Base-by-base conservation (phyloP, 2,888 invertebrate species). In the Pseudococcus longispinus region DNA sequence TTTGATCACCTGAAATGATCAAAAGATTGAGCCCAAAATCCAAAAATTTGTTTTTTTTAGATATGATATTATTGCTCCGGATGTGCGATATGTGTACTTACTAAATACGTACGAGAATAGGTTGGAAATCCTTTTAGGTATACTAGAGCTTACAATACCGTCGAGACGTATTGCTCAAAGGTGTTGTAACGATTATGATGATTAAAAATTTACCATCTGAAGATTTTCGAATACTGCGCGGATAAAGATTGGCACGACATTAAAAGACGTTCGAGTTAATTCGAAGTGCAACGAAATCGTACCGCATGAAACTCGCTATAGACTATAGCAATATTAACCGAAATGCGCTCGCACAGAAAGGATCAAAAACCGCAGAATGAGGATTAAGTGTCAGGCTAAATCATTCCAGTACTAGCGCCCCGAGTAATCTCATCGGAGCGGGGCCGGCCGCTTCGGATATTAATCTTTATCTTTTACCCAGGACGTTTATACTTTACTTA, bases 351-450 rank as follows among this genome's bases (percentile, higher is more conserved):
- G 37, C 70, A 65, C 42, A 84, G 84, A 84, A 84, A 84, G 84
- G 84, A 84, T 84, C 84, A 65, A 55, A 84, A 84, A 65, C 84
- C 84, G 65, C 84, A 84, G 65, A 32, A 55, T 84, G 51, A 84
- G 84, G 84, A 84, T 84, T 84, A 84, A 65, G 84, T 84, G 84
- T 84, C 84, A 84, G 70, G 60, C 60, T 65, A 65, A 84, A 84
- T 84, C 84, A 84, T 84, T 84, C 84, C 84, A 9, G 51, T 84
- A 84, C 55, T 32, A 84, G 84, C 65, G 65, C 60, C 84, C 70
- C 37, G 84, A 84, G 37, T 84, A 84, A 84, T 84, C 84, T 84
- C 84, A 65, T 84, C 65, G 65, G 29, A 26, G 70, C 60, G 84
- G 84, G 70, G 29, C 55, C 60, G 70, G 29, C 55, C 60, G 84